phyloP scores from a whole-genome alignment of 2,113 vertebrate species.

The Cynopterus brachyotis region DNA sequence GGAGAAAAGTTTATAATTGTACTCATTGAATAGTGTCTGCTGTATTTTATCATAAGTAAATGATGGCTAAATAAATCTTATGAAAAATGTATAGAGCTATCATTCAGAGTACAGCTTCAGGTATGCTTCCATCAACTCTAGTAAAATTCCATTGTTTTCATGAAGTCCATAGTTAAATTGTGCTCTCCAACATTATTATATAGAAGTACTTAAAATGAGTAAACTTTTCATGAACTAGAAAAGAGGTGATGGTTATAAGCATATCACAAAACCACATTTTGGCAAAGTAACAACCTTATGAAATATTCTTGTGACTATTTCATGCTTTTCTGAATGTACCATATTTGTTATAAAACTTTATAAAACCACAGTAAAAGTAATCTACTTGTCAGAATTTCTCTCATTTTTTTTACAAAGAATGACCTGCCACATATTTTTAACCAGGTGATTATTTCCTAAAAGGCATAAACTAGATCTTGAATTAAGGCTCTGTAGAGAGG shows the following conservation, averaged over 20 bases:
- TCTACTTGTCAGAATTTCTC: neutral
- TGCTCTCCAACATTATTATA: neutral
- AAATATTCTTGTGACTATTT: neutral
- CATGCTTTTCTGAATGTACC: neutral
- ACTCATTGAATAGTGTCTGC: neutral
- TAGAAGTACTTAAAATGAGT: neutral
- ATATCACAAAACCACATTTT: neutral
- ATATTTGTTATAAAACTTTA: conserved; percentile 6
- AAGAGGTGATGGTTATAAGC: neutral
- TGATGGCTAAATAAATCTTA: neutral
- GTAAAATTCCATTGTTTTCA: neutral
- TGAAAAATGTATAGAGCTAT: neutral
- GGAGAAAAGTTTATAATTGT: neutral
- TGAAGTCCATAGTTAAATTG: neutral
- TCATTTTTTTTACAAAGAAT: conserved; percentile 9
- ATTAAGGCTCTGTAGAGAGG: neutral
- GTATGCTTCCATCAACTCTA: neutral
- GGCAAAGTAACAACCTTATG: neutral
- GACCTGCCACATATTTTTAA: neutral
- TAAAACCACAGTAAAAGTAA: neutral
- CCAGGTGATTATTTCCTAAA: neutral
- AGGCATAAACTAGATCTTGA: neutral
- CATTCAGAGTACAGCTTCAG: neutral
- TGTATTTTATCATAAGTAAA: neutral
- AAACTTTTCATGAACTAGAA: neutral